Conservation (phyloP, 92 coral and sea anemone species). For the Isaurus tuberculatus region DNA sequence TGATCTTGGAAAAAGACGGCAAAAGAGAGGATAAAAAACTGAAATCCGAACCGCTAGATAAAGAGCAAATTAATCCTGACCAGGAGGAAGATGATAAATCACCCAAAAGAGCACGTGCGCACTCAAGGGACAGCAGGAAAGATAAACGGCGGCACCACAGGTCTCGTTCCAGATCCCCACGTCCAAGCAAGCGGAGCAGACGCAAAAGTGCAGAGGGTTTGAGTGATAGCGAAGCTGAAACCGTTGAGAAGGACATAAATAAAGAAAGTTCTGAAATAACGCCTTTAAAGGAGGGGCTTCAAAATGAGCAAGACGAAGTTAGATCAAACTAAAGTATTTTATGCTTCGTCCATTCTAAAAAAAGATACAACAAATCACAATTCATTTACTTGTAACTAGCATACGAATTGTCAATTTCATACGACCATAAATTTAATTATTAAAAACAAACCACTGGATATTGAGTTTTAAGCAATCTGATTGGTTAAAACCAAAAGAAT, state of each 20-base stretch:
- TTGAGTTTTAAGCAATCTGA: too few species aligned
- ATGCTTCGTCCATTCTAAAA: neutral
- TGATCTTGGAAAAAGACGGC: constrained; percentile 87
- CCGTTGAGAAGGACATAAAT: constrained; percentile 47
- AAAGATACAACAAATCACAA: too few species aligned
- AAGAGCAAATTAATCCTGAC: constrained; percentile 85
- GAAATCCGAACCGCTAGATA: constrained; percentile 72
- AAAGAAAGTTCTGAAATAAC: neutral
- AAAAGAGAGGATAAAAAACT: constrained; percentile 83
- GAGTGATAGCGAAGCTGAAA: constrained; percentile 65
- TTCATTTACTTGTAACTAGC: too few species aligned
- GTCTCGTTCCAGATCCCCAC: constrained; percentile 81
- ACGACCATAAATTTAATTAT: too few species aligned
- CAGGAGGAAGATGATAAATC: constrained; percentile 76
- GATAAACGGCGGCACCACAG: constrained; percentile 77
- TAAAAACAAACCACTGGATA: too few species aligned
- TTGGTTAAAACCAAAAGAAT: too few species aligned
- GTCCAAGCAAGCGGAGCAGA: constrained; percentile 64
- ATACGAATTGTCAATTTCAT: too few species aligned
- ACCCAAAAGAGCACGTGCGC: constrained; percentile 69
- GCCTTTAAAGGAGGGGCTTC: constrained; percentile 6
- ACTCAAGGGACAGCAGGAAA: constrained; percentile 70
- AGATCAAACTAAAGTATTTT: neutral
- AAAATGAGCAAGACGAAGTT: constrained; percentile 22
- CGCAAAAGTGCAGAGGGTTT: constrained; percentile 54